Evolutionary conservation across 1,140 invertebrate species (phyloP), one percentile per base, ranked within the genome.

Genomic region (Holotrichia oblita): DNA sequence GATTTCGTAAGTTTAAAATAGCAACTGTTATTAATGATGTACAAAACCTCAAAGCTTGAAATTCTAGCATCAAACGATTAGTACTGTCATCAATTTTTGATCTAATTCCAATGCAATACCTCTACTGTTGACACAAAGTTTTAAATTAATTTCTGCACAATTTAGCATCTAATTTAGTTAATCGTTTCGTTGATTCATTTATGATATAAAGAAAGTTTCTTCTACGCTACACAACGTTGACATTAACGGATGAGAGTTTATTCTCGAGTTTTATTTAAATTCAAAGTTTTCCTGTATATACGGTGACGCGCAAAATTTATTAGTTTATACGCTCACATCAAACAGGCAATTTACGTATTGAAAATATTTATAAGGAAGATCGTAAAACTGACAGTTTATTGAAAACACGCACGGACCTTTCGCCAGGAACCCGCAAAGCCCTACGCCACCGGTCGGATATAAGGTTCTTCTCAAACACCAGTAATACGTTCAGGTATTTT

Each of bases 401-500:
- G 48, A n/a, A 55, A 55, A 55, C 48, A 3, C 14, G n/a, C 7
- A 55, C 17, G 14, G 14, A 14, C 6, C 48, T 17, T 55, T 55
- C 17, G 48, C 48, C 14, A 6, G 6, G 12, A n/a, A 55, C 14
- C 48, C 6, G 6, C 6, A 17, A 14, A 14, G 4, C 27, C 48
- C 2, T 17, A 55, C 12, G 17, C 12, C 6, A 48, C 4, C 44
- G 44, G 1, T 4, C 48, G 48, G 17, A 44, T 10, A 55, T 10
- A 3, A 14, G 48, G 48, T n/a, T 17, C 12, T 17, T 55, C 17
- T 17, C 14, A 14, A 17, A n/a, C 48, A 55, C 12, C 48, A 17
- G 48, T 55, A 55, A 55, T 55, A 55, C 14, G 48, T 55, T 55
- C 48, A 55, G n/a, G n/a, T 55, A 55, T n/a, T 55, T 55, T 55